Evolutionary conservation across 2,888 invertebrate genomes (phyloP).

Genomic region (Amiota minor): DNA sequence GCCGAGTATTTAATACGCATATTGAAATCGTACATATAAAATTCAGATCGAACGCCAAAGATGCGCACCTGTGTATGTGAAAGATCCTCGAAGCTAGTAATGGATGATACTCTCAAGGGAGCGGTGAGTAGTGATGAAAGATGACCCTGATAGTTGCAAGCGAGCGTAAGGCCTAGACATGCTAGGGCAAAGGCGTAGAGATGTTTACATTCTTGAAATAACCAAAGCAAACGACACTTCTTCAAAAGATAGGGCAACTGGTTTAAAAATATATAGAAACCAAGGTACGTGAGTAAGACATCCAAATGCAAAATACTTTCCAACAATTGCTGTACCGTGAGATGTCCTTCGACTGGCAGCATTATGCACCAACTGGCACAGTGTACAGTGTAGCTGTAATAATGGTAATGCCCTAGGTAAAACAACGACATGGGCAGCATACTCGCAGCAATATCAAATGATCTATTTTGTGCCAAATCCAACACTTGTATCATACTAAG

Average conservation of each 20-base stretch:
- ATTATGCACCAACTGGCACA: constrained; percentile 48
- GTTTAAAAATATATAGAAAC: background rate
- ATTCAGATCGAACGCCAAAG: constrained; percentile 41
- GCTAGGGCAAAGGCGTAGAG: constrained; percentile 21
- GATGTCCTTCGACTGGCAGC: constrained; percentile 45
- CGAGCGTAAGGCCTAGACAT: background rate
- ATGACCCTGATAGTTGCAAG: constrained; percentile 44
- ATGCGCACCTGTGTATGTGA: constrained; percentile 43
- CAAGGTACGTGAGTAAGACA: constrained; percentile 24
- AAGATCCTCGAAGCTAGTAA: constrained; percentile 49
- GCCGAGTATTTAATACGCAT: constrained; percentile 52
- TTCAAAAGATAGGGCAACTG: constrained; percentile 18
- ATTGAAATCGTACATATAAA: constrained; percentile 28
- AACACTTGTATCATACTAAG: constrained; percentile 37
- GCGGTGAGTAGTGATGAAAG: constrained; percentile 38
- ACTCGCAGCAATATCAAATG: constrained; percentile 45
- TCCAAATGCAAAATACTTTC: constrained; percentile 29
- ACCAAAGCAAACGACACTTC: background rate
- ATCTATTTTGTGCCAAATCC: constrained; percentile 43
- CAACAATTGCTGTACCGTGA: constrained; percentile 26
- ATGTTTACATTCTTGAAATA: constrained; percentile 4
- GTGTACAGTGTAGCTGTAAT: constrained; percentile 46
- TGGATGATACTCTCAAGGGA: constrained; percentile 25
- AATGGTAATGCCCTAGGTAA: constrained; percentile 3
- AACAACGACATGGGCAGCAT: background rate